phyloP scores from a whole-genome alignment of 2,797 vertebrate genomes.

The Acrocephalus scirpaceus region DNA sequence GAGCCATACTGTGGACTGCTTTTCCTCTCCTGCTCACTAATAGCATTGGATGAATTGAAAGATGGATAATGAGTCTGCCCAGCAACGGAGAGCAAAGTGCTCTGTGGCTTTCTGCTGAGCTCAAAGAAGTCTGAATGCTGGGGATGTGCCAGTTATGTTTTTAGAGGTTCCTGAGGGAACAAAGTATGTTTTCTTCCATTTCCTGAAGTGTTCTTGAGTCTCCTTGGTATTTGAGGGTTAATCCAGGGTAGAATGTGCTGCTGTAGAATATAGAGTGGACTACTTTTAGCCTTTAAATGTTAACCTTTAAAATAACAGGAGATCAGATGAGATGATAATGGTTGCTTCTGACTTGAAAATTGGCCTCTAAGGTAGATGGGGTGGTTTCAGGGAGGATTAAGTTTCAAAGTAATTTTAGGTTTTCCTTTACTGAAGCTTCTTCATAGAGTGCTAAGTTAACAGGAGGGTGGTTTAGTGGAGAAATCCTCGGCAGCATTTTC shows the following conservation, averaged over 20 bases:
- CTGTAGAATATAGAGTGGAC: background rate
- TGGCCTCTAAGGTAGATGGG: background rate
- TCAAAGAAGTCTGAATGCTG: background rate
- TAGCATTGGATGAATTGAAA: background rate
- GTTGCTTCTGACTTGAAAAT: background rate
- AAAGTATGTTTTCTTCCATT: background rate
- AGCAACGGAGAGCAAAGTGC: accelerated
- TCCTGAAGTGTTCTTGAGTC: background rate
- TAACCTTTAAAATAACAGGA: background rate
- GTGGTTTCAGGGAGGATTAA: accelerated
- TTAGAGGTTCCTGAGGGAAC: background rate
- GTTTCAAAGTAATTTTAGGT: background rate
- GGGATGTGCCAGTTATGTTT: background rate
- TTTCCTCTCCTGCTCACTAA: background rate
- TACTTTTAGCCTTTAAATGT: background rate
- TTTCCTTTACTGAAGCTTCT: background rate
- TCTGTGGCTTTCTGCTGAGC: background rate
- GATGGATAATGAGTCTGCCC: background rate
- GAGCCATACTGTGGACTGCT: background rate
- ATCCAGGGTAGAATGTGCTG: background rate
- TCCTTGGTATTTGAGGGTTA: background rate
- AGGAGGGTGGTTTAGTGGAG: background rate
- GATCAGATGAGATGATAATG: background rate
- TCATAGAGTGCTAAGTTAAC: background rate
- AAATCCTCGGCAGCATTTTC: background rate